Evolutionary conservation across 1,140 invertebrate species (phyloP), one percentile per base, ranked within the genome.

Genomic region (Hormaphis cornu): DNA sequence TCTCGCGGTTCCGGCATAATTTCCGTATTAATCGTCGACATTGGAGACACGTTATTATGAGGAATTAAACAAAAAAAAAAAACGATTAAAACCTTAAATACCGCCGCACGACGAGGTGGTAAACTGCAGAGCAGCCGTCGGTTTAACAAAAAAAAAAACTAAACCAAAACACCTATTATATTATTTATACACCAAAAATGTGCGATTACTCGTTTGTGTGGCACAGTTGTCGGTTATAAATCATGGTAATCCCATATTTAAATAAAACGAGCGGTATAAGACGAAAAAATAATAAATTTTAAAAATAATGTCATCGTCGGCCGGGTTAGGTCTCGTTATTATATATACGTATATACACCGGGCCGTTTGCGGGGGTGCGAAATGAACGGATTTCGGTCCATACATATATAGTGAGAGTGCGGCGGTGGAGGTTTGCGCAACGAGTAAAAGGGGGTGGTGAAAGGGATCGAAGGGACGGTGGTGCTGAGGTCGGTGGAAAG

Each of bases 161-260:
- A 16, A 53, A 28, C n/a, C 35, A 33, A 52, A 54, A 26, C 28
- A 7, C 16, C 52, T 30, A 16, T n/a, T n/a, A n/a, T n/a, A n/a
- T n/a, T 53, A 20, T 50, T 20, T 46, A 50, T 50, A 50, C n/a
- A n/a, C n/a, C 44, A 28, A 61, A 61, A 61, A 44, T 61, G 40
- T 26, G 16, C 8, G 4, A 46, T n/a, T n/a, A n/a, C 3, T 9
- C 22, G 24, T 28, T 22, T 44, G 22, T 53, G n/a, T 2, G 26
- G 53, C 53, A 58, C 54, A 40, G 33, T 58, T 58, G 28, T 28
- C 58, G 14, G 61, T 66, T 63, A 30, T 66, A 66, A 66, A 66
- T 66, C 61, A 48, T 20, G 58, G 58, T 66, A 66, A 66, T 66
- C 61, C 61, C n/a, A 66, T 33, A 66, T 66, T 66, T 50, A 66